Evolutionary conservation across 2,113 vertebrate species (phyloP).

Genomic region (Anguilla japonica): DNA sequence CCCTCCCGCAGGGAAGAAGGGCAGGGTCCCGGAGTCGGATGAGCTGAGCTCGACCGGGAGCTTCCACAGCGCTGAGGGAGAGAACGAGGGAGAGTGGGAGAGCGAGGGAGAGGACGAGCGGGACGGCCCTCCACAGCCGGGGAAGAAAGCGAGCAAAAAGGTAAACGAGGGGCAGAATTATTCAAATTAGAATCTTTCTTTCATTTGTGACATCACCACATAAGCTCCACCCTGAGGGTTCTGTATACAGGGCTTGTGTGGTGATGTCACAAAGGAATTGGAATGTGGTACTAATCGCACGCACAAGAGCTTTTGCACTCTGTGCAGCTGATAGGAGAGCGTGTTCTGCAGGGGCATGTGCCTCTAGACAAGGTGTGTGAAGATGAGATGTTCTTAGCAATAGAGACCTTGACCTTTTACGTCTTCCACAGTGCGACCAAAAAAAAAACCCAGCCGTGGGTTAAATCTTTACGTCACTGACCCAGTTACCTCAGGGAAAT

Average conservation of each 20-base stretch:
- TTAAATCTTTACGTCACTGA: no score
- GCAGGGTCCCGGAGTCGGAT: background rate
- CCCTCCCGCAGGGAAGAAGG: background rate
- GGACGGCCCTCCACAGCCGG: background rate
- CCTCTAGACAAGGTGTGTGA: no score
- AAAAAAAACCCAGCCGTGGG: no score
- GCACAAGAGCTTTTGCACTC: background rate
- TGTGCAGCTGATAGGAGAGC: no score
- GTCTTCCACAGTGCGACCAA: no score
- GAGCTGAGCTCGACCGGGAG: background rate
- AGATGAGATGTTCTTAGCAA: no score
- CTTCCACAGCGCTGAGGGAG: background rate
- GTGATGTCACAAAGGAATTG: no score
- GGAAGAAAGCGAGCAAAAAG: constrained; percentile 8
- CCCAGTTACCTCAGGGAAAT: no score
- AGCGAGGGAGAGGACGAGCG: background rate
- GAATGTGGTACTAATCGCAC: no score
- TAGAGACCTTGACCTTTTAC: no score
- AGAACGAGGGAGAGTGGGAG: background rate
- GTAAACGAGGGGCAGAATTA: background rate
- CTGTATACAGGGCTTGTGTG: background rate
- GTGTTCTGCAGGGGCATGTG: no score
- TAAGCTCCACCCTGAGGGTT: background rate
- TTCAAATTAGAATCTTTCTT: background rate
- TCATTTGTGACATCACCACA: background rate